phyloP scores from a whole-genome alignment of 2,113 vertebrate species.

The Noctilio leporinus region DNA sequence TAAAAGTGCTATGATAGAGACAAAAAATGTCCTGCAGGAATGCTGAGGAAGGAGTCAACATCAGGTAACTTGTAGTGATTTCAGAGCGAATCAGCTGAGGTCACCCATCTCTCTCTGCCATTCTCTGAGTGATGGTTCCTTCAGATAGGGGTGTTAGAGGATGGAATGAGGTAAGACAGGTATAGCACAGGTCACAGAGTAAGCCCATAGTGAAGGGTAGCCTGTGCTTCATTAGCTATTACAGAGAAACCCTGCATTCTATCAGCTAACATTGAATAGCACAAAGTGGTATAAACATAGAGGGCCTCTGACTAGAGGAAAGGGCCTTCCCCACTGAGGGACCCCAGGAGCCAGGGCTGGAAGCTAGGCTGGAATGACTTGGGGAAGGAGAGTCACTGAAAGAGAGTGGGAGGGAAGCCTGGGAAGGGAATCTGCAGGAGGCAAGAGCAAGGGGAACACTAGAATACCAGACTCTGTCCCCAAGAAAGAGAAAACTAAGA shows the following conservation, averaged over 20 bases:
- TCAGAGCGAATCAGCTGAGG: not conserved
- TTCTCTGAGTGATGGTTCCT: not conserved
- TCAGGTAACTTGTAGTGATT: not conserved
- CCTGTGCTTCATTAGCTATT: not conserved
- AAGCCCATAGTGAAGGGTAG: not conserved
- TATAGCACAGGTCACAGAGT: not conserved
- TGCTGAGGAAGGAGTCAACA: no score
- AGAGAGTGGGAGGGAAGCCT: accelerated
- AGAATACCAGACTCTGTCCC: not conserved
- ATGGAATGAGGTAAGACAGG: not conserved
- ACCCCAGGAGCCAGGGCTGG: not conserved
- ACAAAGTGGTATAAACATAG: not conserved
- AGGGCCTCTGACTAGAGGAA: not conserved
- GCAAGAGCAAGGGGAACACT: not conserved
- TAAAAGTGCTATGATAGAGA: accelerated
- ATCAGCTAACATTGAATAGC: not conserved
- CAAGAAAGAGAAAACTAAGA: not conserved
- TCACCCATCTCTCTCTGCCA: not conserved
- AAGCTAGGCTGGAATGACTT: not conserved
- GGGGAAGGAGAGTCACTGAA: not conserved
- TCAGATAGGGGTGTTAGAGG: not conserved
- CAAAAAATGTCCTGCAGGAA: accelerated
- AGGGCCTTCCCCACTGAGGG: not conserved
- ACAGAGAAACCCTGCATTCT: not conserved
- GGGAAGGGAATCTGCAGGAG: no score